Conservation (phyloP, 2,888 invertebrate genomes). For the Liodrosophila aerea region DNA sequence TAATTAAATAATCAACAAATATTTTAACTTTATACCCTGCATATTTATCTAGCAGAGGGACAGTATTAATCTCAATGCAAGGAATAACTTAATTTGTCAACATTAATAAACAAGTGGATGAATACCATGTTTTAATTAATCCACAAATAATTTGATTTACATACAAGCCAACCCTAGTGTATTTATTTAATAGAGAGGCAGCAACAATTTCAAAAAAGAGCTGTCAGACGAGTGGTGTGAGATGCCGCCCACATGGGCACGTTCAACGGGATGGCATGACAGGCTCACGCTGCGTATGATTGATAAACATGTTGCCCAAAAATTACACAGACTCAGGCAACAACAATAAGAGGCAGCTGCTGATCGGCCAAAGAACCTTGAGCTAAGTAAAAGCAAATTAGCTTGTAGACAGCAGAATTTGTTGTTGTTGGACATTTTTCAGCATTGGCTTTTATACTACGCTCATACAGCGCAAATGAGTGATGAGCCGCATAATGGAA, state of each 20-base stretch:
- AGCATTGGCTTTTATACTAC: constrained; percentile 24
- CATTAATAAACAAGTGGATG: too few species aligned
- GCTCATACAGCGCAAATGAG: constrained; percentile 44
- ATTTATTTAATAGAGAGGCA: too few species aligned
- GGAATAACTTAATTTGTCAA: too few species aligned
- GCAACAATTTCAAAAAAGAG: background rate
- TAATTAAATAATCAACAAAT: too few species aligned
- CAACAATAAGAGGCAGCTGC: constrained; percentile 29
- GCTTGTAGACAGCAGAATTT: constrained; percentile 27
- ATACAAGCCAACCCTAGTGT: too few species aligned
- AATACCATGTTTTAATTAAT: too few species aligned
- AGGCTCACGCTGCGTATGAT: constrained; percentile 69
- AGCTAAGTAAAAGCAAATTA: constrained; percentile 51
- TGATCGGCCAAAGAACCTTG: constrained; percentile 40
- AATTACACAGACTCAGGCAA: constrained; percentile 38
- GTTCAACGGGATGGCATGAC: constrained; percentile 55
- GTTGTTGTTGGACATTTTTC: constrained; percentile 31
- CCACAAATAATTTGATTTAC: too few species aligned
- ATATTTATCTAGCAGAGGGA: too few species aligned
- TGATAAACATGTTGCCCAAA: constrained; percentile 67
- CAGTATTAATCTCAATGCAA: too few species aligned
- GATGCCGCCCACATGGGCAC: constrained; percentile 60
- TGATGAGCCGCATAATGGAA: constrained; percentile 74
- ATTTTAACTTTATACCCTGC: too few species aligned
- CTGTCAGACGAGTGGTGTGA: background rate